Percentiles rank a stretch among this genome's conserved stretches.
These are phyloP conservation scores for Acrobasis repandana DNA, from an alignment of 2,888 invertebrate species.

Conservation along the genomic window DNA sequence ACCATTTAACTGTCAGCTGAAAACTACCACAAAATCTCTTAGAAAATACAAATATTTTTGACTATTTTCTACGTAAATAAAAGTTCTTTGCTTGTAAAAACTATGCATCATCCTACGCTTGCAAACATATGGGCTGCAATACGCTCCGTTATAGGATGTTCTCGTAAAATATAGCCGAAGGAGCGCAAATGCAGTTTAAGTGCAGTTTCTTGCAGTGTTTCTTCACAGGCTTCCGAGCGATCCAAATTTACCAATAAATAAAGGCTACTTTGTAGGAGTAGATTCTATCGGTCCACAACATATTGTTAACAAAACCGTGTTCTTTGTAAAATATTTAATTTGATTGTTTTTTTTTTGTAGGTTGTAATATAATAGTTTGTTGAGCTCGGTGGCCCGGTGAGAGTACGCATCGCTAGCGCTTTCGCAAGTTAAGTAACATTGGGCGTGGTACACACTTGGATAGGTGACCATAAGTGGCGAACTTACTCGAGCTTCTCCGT, in stretches of 20 bases:
- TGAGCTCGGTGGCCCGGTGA: no score
- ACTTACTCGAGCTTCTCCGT: no score
- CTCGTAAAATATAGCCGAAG: not conserved
- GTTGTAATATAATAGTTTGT: no score
- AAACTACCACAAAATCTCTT: no score
- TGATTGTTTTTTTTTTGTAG: no score
- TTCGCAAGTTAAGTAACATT: no score
- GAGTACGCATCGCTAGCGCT: no score
- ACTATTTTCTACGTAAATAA: no score
- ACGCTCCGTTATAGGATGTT: not conserved
- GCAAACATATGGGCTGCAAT: not conserved
- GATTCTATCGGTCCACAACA: conserved; percentile 4
- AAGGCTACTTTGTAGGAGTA: conserved; percentile 11
- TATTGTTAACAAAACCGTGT: not conserved
- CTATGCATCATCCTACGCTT: not conserved
- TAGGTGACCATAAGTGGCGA: no score
- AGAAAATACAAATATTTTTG: no score
- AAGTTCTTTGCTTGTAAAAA: not conserved
- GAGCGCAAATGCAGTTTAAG: conserved; percentile 2
- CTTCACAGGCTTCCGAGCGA: conserved; percentile 6
- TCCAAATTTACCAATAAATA: conserved; percentile 7
- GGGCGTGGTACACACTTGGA: no score
- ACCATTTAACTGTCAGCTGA: no score
- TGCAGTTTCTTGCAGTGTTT: conserved; percentile 15
- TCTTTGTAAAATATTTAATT: not conserved